A percentile compares a stretch with the other conserved stretches of the same genome.
These are phyloP conservation scores for Lepus europaeus DNA, from an alignment of 2,113 vertebrate species.

Conservation along the genomic window DNA sequence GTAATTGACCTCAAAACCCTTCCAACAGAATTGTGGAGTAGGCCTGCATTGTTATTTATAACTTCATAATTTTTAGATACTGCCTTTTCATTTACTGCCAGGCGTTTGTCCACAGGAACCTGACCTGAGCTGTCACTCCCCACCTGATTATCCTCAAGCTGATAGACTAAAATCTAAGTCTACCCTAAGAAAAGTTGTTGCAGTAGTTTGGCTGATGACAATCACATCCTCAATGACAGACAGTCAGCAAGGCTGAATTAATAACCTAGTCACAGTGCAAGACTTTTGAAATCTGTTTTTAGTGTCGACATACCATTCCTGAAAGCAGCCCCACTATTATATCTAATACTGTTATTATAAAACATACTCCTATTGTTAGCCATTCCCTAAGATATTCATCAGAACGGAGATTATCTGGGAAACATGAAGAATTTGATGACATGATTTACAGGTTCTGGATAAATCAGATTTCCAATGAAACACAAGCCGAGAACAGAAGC, in stretches of 20 bases:
- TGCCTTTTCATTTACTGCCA: not conserved
- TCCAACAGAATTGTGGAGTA: not conserved
- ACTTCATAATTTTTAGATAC: not conserved
- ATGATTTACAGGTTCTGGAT: not conserved
- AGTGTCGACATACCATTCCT: not conserved
- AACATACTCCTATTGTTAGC: not conserved
- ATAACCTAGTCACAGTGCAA: not conserved
- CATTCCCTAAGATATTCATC: not conserved
- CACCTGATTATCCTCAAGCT: not conserved
- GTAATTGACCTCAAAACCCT: constrained; percentile 14
- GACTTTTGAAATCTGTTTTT: not conserved
- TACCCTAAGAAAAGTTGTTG: constrained; percentile 12
- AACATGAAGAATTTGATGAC: not conserved
- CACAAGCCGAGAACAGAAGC: not conserved
- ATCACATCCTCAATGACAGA: not conserved
- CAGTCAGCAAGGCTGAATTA: not conserved
- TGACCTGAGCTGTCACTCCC: not conserved
- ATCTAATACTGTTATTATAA: not conserved
- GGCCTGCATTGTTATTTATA: not conserved
- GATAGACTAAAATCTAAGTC: not conserved
- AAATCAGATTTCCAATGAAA: constrained; percentile 39
- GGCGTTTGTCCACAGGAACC: not conserved
- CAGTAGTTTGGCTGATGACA: not conserved
- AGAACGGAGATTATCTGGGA: not conserved
- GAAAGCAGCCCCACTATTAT: not conserved